Percentiles rank a stretch among this genome's conserved stretches.
phyloP scores from a whole-genome alignment of 1,140 invertebrate genomes.

The Alviniconcha marisindica region DNA sequence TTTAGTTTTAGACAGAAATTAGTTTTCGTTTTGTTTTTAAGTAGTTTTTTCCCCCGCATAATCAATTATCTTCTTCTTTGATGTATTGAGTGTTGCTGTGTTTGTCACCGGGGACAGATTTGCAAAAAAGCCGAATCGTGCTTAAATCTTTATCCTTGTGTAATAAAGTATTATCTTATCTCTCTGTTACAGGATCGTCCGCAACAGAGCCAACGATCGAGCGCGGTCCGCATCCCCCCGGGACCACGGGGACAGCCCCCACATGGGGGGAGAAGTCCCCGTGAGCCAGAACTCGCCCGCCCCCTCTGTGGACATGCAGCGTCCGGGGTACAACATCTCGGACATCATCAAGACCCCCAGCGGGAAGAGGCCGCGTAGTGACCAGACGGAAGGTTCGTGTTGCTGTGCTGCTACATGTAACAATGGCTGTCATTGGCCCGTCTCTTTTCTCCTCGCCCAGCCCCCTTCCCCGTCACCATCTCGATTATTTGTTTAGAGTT shows the following conservation, averaged over 20 bases:
- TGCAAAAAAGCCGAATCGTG: too few relatives aligned
- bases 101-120: too few relatives aligned
- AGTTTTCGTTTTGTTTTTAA: too few relatives aligned
- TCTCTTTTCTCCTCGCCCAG: neutral
- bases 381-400: slow-evolving; percentile 7
- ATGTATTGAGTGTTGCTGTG: too few relatives aligned
- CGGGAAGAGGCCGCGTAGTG: slow-evolving; percentile 15
- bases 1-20: too few relatives aligned
- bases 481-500: neutral
- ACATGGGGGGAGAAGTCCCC: neutral
- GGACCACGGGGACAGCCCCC: slow-evolving; percentile 27
- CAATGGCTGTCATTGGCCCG: neutral
- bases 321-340: slow-evolving; percentile 31
- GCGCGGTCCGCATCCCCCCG: slow-evolving; percentile 29
- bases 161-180: too few relatives aligned
- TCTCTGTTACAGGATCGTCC: slow-evolving; percentile 28
- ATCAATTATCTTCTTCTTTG: too few relatives aligned
- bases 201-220: slow-evolving; percentile 29
- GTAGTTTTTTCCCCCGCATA: too few relatives aligned
- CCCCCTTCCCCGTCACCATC: too few relatives aligned
- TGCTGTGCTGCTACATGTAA: neutral
- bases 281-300: slow-evolving; percentile 13
- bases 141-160: too few relatives aligned
- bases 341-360: slow-evolving; percentile 38
- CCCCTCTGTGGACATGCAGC: slow-evolving; percentile 1